Percentiles rank a stretch among this genome's conserved stretches.
phyloP scores from a whole-genome alignment of 2,797 vertebrate species.

The Arremon brunneinucha region DNA sequence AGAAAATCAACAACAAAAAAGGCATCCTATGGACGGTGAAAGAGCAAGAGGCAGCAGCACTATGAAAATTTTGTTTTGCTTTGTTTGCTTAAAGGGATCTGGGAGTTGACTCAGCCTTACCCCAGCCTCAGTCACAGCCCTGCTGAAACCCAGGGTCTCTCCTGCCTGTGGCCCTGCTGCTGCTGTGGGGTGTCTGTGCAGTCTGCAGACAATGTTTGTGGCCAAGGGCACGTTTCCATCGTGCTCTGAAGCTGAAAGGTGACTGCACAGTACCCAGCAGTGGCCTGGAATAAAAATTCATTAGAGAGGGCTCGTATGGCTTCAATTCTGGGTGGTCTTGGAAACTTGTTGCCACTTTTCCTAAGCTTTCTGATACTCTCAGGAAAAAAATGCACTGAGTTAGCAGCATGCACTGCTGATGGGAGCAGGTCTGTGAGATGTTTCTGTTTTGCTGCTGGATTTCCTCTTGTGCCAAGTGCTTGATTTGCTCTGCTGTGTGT shows the following conservation, averaged over 20 bases:
- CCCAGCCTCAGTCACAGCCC: not conserved
- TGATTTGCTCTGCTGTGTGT: not conserved
- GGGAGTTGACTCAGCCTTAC: not conserved
- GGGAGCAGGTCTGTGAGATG: rapidly evolving
- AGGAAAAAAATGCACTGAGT: not conserved
- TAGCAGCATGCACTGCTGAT: not conserved
- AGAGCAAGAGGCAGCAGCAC: not conserved
- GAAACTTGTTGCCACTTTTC: not conserved
- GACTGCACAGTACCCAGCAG: not conserved
- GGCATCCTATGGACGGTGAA: not conserved
- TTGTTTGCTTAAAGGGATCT: not conserved
- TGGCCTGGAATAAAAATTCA: not conserved
- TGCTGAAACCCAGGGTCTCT: not conserved
- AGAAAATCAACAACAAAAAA: not conserved
- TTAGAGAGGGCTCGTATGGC: not conserved
- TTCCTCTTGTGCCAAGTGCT: not conserved
- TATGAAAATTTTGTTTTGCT: not conserved
- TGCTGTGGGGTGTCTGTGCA: not conserved
- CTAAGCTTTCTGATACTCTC: not conserved
- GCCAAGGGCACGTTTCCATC: not conserved
- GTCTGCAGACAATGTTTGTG: not conserved
- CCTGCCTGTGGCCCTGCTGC: rapidly evolving
- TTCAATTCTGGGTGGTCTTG: not conserved
- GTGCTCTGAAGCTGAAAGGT: not conserved
- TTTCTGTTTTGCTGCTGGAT: not conserved